Evolutionary conservation across 2,113 vertebrate genomes (phyloP).

Genomic region (Trichomycterus rosablanca): DNA sequence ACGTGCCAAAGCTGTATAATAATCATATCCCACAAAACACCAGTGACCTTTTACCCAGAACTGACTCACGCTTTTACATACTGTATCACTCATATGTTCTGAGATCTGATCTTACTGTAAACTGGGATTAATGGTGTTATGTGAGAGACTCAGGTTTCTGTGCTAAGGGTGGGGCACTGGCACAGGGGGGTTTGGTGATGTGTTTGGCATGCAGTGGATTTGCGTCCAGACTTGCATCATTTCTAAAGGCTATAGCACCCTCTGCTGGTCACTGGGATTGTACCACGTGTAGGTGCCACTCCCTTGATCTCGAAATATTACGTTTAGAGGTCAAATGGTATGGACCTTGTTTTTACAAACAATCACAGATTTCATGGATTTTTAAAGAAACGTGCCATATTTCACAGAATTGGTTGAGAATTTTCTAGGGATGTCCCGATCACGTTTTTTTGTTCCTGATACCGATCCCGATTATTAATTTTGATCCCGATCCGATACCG

Average conservation of each 20-base stretch:
- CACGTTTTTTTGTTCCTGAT: too few relatives aligned
- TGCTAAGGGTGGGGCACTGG: constrained; percentile 65
- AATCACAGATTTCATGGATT: too few relatives aligned
- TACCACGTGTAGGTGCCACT: constrained; percentile 23
- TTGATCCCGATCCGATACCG: too few relatives aligned
- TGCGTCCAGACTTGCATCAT: constrained; percentile 9
- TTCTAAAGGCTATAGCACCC: constrained; percentile 51
- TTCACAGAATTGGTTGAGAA: too few relatives aligned
- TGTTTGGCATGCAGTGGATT: constrained; percentile 20
- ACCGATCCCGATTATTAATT: too few relatives aligned
- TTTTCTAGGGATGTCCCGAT: too few relatives aligned
- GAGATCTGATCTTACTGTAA: not conserved
- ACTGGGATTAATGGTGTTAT: constrained; percentile 4
- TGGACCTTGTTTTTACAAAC: too few relatives aligned
- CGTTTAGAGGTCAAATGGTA: not conserved
- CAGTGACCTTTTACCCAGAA: not conserved
- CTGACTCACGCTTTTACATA: not conserved
- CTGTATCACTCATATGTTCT: not conserved
- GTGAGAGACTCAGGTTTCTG: constrained; percentile 17
- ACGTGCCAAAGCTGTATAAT: too few relatives aligned
- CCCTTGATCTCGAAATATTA: constrained; percentile 16
- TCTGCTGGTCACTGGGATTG: constrained; percentile 44
- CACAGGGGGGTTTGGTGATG: constrained; percentile 47
- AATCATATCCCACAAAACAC: not conserved
- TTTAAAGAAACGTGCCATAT: too few relatives aligned